phyloP scores from a whole-genome alignment of 2,797 vertebrate genomes.

The Ctenosaura bakeri region DNA sequence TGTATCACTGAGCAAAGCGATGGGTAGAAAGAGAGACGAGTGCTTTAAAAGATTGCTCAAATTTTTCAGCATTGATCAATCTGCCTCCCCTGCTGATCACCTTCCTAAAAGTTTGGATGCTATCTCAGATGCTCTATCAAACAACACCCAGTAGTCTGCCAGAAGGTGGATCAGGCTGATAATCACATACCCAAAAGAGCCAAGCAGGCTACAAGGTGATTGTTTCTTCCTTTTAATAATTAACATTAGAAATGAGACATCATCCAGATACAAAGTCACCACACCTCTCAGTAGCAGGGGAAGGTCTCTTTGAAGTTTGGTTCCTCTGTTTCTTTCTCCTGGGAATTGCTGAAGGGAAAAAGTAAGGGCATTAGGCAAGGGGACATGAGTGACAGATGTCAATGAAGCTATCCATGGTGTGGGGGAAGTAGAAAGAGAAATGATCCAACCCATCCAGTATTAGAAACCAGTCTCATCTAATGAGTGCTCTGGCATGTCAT shows the following conservation, averaged over 20 bases:
- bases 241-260: not conserved
- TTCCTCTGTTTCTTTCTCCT: not conserved
- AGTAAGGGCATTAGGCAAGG: not conserved
- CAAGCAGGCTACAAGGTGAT: not conserved
- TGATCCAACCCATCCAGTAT: not conserved
- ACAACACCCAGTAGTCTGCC: not conserved
- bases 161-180: not conserved
- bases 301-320: not conserved
- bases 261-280: not conserved
- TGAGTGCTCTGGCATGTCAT: too few relatives aligned
- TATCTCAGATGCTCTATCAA: too few relatives aligned
- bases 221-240: constrained; percentile 15
- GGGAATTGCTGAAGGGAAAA: not conserved
- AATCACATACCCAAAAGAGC: not conserved
- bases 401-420: not conserved
- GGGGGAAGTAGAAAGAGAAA: not conserved
- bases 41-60: not conserved
- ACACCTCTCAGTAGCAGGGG: not conserved
- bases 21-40: not conserved
- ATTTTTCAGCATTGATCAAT: not conserved
- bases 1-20: not conserved
- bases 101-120: not conserved
- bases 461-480: not conserved
- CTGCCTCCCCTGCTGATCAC: not conserved
- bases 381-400: too few relatives aligned